Evolutionary conservation across 2,888 invertebrate genomes (phyloP), one percentile per base, ranked within the genome.

Genomic region (Notodonta ziczac): DNA sequence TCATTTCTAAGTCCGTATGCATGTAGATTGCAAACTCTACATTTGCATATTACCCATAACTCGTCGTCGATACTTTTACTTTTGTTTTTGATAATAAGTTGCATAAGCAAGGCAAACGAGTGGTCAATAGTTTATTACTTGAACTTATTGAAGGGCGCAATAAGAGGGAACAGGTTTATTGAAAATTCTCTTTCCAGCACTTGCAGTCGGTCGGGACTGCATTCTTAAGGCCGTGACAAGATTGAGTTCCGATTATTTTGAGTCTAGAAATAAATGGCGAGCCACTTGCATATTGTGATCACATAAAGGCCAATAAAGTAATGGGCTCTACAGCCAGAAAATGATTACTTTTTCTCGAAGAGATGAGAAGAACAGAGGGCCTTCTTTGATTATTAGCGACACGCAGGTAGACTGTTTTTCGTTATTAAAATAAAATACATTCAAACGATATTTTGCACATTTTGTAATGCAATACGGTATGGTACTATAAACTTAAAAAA

Each of bases 161-260:
- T 60, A 63, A 75, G 72, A 71, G 74, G 72, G 79, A 90, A 92
- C 91, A 70, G 86, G 92, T 91, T 89, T 74, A 71, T 65, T 65
- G 79, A 82, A 88, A 89, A 90, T 87, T 87, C 90, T 83, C 86
- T 89, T 87, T 85, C 85, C 84, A 87, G 85, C 78, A 75, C 75
- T 76, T 75, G 82, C 73, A 70, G 81, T 74, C 63, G 73, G 80
- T 78, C 72, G 64, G 73, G 71, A 69, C 85, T 73, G 79, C 88
- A 90, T 89, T 90, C 90, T 82, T 88, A 86, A 59, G 83, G 78
- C 70, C 61, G n/a, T 70, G 44, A 64, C 77, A 79, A 83, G 88
- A 89, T 89, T 83, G 83, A 81, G 76, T 76, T 78, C 76, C 71
- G 86, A 87, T 88, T 86, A 75, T 79, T 73, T 70, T 65, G 73